Evolutionary conservation across 2,888 invertebrate species (phyloP).

Genomic region (Dasypogon diadema): DNA sequence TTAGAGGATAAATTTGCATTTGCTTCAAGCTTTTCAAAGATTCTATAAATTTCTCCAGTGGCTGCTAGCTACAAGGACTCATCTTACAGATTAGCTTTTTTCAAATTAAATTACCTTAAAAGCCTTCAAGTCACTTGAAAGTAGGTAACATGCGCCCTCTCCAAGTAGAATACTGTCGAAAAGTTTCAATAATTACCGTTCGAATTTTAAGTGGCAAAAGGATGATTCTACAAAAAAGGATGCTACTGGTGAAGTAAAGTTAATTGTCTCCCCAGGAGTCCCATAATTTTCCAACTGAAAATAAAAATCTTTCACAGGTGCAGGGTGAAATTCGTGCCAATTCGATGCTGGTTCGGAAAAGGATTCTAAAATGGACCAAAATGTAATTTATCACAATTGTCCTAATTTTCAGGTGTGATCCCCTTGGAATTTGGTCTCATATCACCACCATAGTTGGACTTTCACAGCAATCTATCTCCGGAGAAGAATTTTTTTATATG

Average conservation of each 20-base stretch:
- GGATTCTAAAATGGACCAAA: conserved; percentile 35
- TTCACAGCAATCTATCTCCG: not conserved
- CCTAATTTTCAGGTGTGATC: conserved; percentile 29
- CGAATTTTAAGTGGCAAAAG: conserved; percentile 10
- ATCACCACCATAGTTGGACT: conserved; percentile 2
- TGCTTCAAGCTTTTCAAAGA: conserved; percentile 38
- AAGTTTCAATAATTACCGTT: conserved; percentile 42
- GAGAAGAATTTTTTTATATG: conserved; percentile 7
- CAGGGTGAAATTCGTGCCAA: not conserved
- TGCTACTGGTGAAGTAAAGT: conserved; percentile 1
- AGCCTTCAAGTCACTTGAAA: conserved; percentile 40
- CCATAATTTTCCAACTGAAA: conserved; percentile 13
- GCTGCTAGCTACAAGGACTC: conserved; percentile 9
- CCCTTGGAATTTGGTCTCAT: not conserved
- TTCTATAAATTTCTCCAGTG: not conserved
- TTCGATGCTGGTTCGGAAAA: not conserved
- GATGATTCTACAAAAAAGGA: conserved; percentile 10
- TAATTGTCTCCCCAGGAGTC: conserved; percentile 31
- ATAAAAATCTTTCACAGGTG: conserved; percentile 24
- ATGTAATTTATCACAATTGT: conserved; percentile 51
- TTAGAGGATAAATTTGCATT: conserved; percentile 44
- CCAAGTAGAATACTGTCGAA: not conserved
- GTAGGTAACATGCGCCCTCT: not conserved
- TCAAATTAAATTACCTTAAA: conserved; percentile 49
- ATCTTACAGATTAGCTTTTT: conserved; percentile 21